These are phyloP conservation scores for Pycnonotus jocosus DNA, from an alignment of 2,113 vertebrate species.

Conservation along the genomic window DNA sequence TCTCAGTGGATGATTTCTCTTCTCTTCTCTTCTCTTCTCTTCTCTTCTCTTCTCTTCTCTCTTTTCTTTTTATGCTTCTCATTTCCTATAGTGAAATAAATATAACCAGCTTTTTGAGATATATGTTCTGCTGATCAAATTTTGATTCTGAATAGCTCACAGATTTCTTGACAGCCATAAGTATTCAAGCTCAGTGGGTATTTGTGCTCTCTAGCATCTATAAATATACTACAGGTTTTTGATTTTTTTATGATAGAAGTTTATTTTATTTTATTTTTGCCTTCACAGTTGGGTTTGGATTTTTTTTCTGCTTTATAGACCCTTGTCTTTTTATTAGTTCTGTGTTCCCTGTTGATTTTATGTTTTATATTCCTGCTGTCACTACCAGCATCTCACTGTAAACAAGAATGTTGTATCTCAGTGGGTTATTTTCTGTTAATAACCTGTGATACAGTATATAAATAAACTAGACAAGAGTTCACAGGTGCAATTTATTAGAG, in stretches of 20 bases:
- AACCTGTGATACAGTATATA: conserved; percentile 77
- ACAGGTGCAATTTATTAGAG: conserved; percentile 78
- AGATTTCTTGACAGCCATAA: conserved; percentile 66
- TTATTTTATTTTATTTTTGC: conserved; percentile 78
- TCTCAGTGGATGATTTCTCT: not conserved
- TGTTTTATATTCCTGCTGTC: conserved; percentile 80
- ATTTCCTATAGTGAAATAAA: not conserved
- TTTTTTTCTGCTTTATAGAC: conserved; percentile 74
- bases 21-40: fast-evolving
- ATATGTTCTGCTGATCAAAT: conserved; percentile 12
- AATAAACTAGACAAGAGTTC: conserved; percentile 72
- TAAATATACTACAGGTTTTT: conserved; percentile 72
- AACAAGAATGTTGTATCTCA: conserved; percentile 79
- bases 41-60: fast-evolving
- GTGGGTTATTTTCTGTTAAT: conserved; percentile 81
- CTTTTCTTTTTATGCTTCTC: not conserved
- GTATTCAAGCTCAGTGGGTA: conserved; percentile 64
- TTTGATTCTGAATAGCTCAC: conserved; percentile 43
- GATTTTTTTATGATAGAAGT: conserved; percentile 72
- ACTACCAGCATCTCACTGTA: conserved; percentile 77
- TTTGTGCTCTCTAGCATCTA: conserved; percentile 61
- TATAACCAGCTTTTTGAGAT: not conserved
- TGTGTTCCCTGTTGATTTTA: conserved; percentile 78
- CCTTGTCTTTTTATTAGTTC: conserved; percentile 80
- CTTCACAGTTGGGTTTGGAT: conserved; percentile 68